phyloP scores from a whole-genome alignment of 92 coral and sea anemone species.

The Palythoa heliodiscus region DNA sequence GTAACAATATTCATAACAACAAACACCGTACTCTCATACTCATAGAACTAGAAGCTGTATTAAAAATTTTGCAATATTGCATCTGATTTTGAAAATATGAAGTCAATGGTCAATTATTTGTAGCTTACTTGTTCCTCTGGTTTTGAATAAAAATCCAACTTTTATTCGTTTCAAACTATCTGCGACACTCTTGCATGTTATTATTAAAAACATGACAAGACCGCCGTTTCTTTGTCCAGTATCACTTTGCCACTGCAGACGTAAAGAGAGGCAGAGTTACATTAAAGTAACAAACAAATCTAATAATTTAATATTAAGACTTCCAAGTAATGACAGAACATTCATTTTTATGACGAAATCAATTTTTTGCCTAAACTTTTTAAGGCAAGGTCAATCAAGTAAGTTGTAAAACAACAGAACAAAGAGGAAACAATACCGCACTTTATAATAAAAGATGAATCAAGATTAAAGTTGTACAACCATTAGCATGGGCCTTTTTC shows the following conservation, averaged over 20 bases:
- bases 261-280: background rate
- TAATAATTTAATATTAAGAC: background rate
- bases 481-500: too few relatives aligned
- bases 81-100: background rate
- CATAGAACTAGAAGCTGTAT: too few relatives aligned
- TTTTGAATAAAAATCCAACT: background rate
- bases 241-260: background rate
- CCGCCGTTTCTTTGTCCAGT: background rate
- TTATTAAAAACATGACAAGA: background rate
- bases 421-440: too few relatives aligned
- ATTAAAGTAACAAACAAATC: background rate
- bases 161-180: background rate
- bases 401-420: too few relatives aligned
- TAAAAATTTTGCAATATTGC: too few relatives aligned
- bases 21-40: background rate
- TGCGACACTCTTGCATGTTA: background rate
- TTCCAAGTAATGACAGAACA: background rate
- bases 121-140: background rate
- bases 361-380: too few relatives aligned
- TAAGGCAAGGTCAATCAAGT: too few relatives aligned
- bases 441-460: too few relatives aligned
- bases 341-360: too few relatives aligned
- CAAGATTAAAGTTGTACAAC: too few relatives aligned
- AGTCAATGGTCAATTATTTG: background rate
- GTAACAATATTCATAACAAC: background rate